Percentiles rank a stretch among this genome's conserved stretches.
phyloP scores from a whole-genome alignment of 2,888 invertebrate species.

The Euplexia lucipara region DNA sequence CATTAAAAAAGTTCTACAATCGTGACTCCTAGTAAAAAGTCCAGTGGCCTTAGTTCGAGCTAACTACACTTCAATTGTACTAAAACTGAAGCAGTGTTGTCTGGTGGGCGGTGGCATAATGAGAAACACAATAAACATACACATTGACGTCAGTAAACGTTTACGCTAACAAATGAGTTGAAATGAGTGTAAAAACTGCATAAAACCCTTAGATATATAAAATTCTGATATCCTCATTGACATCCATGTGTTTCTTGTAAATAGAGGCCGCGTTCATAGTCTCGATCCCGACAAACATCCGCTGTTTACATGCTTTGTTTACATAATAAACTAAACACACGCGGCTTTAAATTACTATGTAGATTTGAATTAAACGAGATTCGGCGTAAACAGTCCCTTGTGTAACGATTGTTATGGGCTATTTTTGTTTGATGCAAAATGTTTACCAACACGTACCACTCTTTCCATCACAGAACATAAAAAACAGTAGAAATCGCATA shows the following conservation, averaged over 20 bases:
- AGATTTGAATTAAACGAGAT: constrained; percentile 38
- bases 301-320: constrained; percentile 55
- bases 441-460: constrained; percentile 35
- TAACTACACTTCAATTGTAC: too few relatives aligned
- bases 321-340: constrained; percentile 31
- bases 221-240: constrained; percentile 19
- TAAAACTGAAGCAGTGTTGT: too few relatives aligned
- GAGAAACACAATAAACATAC: too few relatives aligned
- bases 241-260: constrained; percentile 30
- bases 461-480: too few relatives aligned
- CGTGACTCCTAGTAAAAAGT: background rate
- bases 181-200: too few relatives aligned
- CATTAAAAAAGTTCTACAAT: background rate
- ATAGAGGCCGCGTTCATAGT: constrained; percentile 11
- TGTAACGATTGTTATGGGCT: constrained; percentile 19
- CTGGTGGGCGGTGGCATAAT: too few relatives aligned
- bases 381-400: constrained; percentile 41
- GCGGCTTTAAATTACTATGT: constrained; percentile 23
- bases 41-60: too few relatives aligned
- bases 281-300: constrained; percentile 47
- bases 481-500: too few relatives aligned
- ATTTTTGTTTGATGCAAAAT: constrained; percentile 44
- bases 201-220: background rate
- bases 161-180: too few relatives aligned
- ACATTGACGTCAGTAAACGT: too few relatives aligned